A percentile compares a stretch with the other conserved stretches of the same genome.
Conservation (phyloP, 2,888 invertebrate species). For the Brachyopa scutellaris region DNA sequence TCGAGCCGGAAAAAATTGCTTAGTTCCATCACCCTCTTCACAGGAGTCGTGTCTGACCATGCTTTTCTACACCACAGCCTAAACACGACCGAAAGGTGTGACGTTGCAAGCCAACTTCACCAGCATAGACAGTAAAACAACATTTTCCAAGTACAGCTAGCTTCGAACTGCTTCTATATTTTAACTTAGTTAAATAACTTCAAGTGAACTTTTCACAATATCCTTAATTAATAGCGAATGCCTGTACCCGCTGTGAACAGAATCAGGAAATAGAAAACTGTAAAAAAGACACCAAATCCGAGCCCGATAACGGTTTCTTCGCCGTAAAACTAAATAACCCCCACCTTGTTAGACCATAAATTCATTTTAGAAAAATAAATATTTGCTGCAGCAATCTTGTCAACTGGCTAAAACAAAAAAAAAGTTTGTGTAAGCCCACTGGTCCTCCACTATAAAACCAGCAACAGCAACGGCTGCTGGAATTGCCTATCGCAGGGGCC, state of each 20-base stretch:
- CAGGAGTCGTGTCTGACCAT: too few species aligned
- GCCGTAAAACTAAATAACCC: slow-evolving; percentile 24
- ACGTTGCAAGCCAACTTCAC: too few species aligned
- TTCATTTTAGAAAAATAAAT: slow-evolving; percentile 62
- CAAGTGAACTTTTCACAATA: slow-evolving; percentile 13
- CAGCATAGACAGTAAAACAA: too few species aligned
- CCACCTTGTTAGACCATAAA: slow-evolving; percentile 61
- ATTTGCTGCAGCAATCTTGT: slow-evolving; percentile 65
- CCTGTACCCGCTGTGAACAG: not conserved
- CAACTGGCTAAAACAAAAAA: slow-evolving; percentile 56
- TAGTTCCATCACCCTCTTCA: too few species aligned
- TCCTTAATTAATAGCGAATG: slow-evolving; percentile 18
- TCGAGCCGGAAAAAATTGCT: too few species aligned
- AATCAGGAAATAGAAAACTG: not conserved
- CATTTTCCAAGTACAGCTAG: too few species aligned
- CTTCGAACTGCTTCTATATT: too few species aligned
- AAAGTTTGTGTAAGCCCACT: slow-evolving; percentile 52
- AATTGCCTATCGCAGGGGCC: slow-evolving; percentile 44
- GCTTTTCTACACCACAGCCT: too few species aligned
- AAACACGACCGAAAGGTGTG: too few species aligned
- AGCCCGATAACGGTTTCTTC: slow-evolving; percentile 7
- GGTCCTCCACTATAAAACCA: slow-evolving; percentile 31
- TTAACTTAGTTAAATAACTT: slow-evolving; percentile 12
- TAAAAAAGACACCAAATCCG: not conserved
- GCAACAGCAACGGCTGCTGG: slow-evolving; percentile 6